A percentile compares a stretch with the other conserved stretches of the same genome.
Conservation (phyloP, 2,888 invertebrate genomes). For the Apomyelois bistriatella region DNA sequence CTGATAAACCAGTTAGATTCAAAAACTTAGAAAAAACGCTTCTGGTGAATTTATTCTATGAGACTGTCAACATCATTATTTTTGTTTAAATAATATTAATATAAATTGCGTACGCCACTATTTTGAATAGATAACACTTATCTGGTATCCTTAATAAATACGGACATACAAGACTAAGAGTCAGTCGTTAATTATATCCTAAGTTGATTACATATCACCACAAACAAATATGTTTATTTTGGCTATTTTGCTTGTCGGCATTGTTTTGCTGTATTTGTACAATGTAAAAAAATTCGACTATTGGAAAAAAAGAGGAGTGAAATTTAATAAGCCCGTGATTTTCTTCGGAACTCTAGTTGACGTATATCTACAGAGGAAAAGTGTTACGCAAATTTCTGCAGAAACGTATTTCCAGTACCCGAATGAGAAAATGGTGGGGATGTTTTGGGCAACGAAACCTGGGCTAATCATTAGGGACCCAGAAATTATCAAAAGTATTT, state of each 20-base stretch:
- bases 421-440: slow-evolving; percentile 25
- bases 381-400: slow-evolving; percentile 25
- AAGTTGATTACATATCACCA: background rate
- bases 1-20: no score
- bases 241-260: slow-evolving; percentile 6
- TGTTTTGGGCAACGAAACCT: slow-evolving; percentile 17
- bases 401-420: slow-evolving; percentile 25
- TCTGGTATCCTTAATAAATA: background rate
- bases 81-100: background rate
- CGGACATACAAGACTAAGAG: background rate
- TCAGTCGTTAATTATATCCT: background rate
- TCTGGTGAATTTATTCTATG: no score
- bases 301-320: slow-evolving; percentile 23
- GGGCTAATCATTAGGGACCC: slow-evolving; percentile 23
- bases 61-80: background rate
- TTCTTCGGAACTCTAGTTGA: slow-evolving; percentile 25
- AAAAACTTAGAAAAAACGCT: no score
- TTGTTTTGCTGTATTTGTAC: slow-evolving; percentile 16
- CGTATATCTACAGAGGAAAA: slow-evolving; percentile 29
- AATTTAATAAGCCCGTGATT: slow-evolving; percentile 19
- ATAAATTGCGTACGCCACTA: background rate
- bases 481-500: slow-evolving; percentile 19
- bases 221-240: slow-evolving; percentile 1
- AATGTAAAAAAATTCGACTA: slow-evolving; percentile 21
- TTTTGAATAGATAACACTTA: slow-evolving; percentile 1